These are phyloP conservation scores for Neotragus pygmaeus DNA, from an alignment of 2,113 vertebrate species.

Conservation along the genomic window DNA sequence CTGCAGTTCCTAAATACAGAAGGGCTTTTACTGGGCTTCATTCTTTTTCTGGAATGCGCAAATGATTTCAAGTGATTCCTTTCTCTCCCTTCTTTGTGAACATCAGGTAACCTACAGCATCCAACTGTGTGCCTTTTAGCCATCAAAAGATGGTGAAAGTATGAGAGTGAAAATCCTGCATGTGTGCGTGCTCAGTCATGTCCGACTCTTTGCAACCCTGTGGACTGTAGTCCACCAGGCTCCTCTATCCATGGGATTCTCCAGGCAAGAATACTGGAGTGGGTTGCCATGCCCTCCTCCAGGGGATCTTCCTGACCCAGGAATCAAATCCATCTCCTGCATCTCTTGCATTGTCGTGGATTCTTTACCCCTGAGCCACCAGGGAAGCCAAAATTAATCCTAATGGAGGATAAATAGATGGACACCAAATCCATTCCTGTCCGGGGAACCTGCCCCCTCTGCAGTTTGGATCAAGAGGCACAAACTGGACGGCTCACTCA, in stretches of 20 bases:
- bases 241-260: neutral
- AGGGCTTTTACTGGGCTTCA: neutral
- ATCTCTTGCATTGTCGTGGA: neutral
- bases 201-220: neutral
- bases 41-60: neutral
- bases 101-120: neutral
- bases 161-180: neutral
- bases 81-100: neutral
- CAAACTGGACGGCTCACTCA: neutral
- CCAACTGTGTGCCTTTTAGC: neutral
- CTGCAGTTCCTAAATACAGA: neutral
- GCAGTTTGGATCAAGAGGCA: neutral
- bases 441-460: neutral
- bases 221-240: neutral
- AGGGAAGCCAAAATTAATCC: neutral
- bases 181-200: fast-evolving
- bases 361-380: neutral
- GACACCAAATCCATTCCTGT: neutral
- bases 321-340: neutral
- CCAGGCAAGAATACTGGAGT: neutral
- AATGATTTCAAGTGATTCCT: neutral
- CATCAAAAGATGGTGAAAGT: neutral
- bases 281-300: neutral
- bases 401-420: neutral
- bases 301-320: neutral